Base-by-base conservation (phyloP, 2,797 vertebrate species). In the Phylloscopus collybita region DNA sequence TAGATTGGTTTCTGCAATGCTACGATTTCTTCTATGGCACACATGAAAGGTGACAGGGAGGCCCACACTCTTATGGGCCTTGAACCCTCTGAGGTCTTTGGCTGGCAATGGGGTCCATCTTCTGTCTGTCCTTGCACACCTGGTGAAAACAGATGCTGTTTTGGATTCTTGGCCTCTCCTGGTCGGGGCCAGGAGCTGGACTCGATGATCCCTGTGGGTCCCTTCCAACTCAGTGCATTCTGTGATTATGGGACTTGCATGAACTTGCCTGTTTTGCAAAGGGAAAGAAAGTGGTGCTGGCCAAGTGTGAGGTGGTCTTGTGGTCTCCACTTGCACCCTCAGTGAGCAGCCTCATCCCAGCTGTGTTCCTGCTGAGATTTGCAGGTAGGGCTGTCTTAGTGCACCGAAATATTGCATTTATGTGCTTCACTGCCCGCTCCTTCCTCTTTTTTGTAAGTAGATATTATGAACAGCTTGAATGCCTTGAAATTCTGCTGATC, bases 241-340 rank as follows among this genome's bases (percentile, higher is more conserved):
- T 61, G 7, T 32, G 20, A 26, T 7, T 16, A 4, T 54, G 18
- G 22, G 22, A 27, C 30, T 67, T 59, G n/a, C 7, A 15, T 27
- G n/a, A 64, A 27, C 61, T 87, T 67, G 11, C 17, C 25, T 32
- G 0, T 59, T 74, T 81, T 81, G 23, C 13, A 30, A 2, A 45
- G 12, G 22, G 9, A 6, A 62, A 51, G 59, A 50, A 79, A 21
- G 21, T 0, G 1, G 6, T 50, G 54, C 26, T 57, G 74, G 22
- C n/a, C 10, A 15, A 67, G 15, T 13, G 4, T 3, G 15, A 75
- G 9, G 20, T 26, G 14, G 6, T 60, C 26, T 53, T 60, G 0
- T 1, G 0, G 29, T 25, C 0, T 0, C 15, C 10, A 2, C 44
- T 40, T 66, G 12, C 5, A 21, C 42, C 36, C 13, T 62, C 38